Evolutionary conservation across 2,113 vertebrate genomes (phyloP).

Genomic region (Pomatostomus ruficeps): DNA sequence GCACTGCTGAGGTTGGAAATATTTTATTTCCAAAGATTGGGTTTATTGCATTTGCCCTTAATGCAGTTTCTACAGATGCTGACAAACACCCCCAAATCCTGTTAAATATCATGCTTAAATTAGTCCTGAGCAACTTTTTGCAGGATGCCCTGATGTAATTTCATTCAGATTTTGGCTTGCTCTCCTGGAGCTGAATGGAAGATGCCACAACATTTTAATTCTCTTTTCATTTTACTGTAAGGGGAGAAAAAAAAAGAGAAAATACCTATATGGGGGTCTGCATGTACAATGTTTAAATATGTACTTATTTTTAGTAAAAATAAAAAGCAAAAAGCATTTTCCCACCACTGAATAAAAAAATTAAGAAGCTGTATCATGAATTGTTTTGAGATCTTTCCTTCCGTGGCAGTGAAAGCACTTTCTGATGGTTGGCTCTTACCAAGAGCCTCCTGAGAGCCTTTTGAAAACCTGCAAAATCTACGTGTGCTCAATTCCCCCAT

Average conservation of each 20-base stretch:
- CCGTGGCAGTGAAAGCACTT: not conserved
- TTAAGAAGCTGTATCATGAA: not conserved
- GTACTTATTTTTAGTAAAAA: not conserved
- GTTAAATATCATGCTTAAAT: not conserved
- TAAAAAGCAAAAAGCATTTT: not conserved
- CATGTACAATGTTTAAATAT: not conserved
- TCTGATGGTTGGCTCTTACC: not conserved
- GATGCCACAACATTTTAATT: not conserved
- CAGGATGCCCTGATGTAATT: not conserved
- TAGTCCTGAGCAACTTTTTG: not conserved
- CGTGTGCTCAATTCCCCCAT: not conserved
- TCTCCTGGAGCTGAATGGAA: not conserved
- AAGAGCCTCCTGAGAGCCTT: not conserved
- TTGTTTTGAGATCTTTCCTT: not conserved
- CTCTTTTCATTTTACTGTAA: not conserved
- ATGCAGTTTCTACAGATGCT: not conserved
- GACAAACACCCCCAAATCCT: not conserved
- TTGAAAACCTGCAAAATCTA: not conserved
- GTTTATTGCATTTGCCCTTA: not conserved
- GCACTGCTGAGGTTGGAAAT: not conserved
- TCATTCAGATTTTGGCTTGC: not conserved
- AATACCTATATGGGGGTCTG: not conserved
- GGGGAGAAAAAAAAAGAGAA: fast-evolving
- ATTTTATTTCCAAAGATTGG: not conserved
- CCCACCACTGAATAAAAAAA: not conserved